These are phyloP conservation scores for Haliaeetus leucogaster DNA, from an alignment of 2,113 vertebrate species.

Conservation along the genomic window DNA sequence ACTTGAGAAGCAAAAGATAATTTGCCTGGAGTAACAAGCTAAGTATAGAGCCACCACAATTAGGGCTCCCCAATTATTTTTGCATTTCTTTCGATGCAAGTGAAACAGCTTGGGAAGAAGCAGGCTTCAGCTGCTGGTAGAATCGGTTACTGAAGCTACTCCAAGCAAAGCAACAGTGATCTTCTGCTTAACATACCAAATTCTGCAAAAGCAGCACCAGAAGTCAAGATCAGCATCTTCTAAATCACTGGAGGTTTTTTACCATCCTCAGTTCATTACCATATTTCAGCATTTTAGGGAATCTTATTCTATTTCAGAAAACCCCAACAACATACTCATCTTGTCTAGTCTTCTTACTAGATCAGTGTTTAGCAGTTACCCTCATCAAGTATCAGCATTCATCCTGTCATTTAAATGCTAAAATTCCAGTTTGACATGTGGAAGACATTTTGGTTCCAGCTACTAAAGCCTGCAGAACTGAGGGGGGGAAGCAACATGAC, in stretches of 20 bases:
- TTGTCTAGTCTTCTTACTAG: neutral
- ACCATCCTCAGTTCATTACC: neutral
- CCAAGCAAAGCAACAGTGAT: neutral
- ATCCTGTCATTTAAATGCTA: neutral
- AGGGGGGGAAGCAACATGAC: neutral
- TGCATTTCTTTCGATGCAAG: neutral
- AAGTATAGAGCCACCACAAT: neutral
- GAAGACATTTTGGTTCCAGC: neutral
- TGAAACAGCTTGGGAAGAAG: neutral
- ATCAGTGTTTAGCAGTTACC: neutral
- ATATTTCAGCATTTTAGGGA: neutral
- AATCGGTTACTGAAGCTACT: neutral
- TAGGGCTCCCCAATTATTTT: neutral
- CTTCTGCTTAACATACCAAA: neutral
- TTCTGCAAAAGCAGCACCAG: neutral
- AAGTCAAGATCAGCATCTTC: neutral
- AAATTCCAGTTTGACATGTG: neutral
- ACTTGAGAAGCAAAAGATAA: neutral
- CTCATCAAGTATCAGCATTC: neutral
- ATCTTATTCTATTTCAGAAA: neutral
- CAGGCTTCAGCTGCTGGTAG: neutral
- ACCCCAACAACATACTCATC: neutral
- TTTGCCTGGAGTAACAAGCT: conserved; percentile 6
- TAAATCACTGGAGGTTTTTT: neutral
- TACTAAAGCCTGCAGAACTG: neutral